Evolutionary conservation across 2,888 invertebrate genomes (phyloP).

Genomic region (Cabera pusaria): DNA sequence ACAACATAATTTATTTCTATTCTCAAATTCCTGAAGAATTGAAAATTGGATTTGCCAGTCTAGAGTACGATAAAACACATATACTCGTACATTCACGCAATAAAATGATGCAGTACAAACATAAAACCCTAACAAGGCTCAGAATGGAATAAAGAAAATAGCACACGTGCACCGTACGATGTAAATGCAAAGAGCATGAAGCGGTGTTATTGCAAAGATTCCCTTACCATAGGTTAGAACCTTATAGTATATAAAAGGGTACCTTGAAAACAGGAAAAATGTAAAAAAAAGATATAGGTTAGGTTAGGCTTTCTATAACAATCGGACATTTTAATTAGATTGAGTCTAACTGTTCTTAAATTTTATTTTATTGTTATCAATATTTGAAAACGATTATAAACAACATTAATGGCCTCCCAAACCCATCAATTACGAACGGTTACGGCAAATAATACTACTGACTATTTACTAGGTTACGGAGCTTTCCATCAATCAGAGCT

Average conservation of each 20-base stretch:
- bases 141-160: constrained; percentile 28
- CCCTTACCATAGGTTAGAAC: constrained; percentile 39
- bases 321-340: too few relatives aligned
- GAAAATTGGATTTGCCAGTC: constrained; percentile 9
- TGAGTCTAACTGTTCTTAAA: too few relatives aligned
- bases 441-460: too few relatives aligned
- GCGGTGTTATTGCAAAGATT: constrained; percentile 39
- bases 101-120: constrained; percentile 27
- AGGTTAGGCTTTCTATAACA: constrained; percentile 1
- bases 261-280: too few relatives aligned
- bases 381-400: too few relatives aligned
- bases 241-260: not conserved
- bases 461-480: too few relatives aligned
- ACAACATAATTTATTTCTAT: too few relatives aligned
- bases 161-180: constrained; percentile 30
- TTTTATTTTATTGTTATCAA: too few relatives aligned
- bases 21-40: too few relatives aligned
- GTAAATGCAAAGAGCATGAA: constrained; percentile 44
- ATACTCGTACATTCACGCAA: constrained; percentile 18
- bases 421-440: too few relatives aligned
- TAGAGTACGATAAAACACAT: constrained; percentile 20
- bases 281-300: too few relatives aligned
- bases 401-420: too few relatives aligned
- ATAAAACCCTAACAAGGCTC: constrained; percentile 29
- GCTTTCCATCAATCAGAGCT: constrained; percentile 1